phyloP scores from a whole-genome alignment of 2,113 vertebrate genomes.

The Ictalurus furcatus region DNA sequence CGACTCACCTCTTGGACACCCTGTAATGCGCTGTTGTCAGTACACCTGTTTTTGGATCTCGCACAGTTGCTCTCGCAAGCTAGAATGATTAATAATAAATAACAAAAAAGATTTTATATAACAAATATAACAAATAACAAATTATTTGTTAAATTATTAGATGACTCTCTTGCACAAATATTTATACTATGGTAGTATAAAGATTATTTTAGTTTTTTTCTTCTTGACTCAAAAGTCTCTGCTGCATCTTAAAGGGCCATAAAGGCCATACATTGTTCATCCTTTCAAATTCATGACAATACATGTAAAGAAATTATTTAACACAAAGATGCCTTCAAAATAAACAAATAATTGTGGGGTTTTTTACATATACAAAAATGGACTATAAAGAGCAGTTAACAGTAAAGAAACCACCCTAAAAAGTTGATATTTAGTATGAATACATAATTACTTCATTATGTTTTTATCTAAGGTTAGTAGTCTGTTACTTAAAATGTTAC shows the following conservation, averaged over 20 bases:
- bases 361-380: not conserved
- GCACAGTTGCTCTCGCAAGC: constrained; percentile 94
- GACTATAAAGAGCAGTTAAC: not conserved
- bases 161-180: not conserved
- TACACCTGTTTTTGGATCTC: constrained; percentile 94
- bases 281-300: not conserved
- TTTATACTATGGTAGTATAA: not conserved
- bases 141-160: not conserved
- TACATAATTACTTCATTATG: not conserved
- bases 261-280: not conserved
- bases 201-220: not conserved
- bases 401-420: too few species aligned
- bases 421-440: not conserved
- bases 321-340: not conserved
- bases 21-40: constrained; percentile 93
- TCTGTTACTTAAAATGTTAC: not conserved
- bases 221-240: not conserved
- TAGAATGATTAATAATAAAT: constrained; percentile 60
- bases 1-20: constrained; percentile 92
- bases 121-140: too few species aligned
- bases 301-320: not conserved
- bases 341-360: not conserved
- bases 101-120: too few species aligned
- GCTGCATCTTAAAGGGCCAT: not conserved
- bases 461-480: not conserved